Evolutionary conservation across 2,888 invertebrate genomes (phyloP), one percentile per base, ranked within the genome.

Genomic region (Ormyrus rosae): DNA sequence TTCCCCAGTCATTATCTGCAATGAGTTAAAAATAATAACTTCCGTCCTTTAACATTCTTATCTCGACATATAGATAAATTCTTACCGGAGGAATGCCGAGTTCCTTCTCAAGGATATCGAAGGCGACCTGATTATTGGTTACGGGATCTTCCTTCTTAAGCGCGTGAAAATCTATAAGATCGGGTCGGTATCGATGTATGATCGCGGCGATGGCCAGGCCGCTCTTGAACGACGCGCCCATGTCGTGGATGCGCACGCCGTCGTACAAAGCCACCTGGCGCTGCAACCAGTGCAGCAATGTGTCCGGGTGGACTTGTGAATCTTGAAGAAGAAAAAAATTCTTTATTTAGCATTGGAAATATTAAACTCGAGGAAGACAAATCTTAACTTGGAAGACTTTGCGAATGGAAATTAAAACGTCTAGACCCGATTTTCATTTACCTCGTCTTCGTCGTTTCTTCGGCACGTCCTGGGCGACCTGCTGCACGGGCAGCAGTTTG

Each of bases 141-240:
- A 93, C 92, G 5, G 94, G 91, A 82, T 94, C 94, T 84, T 93
- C 93, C 76, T 94, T 92, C 86, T 93, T 93, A 68, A 96, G 91
- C 72, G 93, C 91, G 86, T 93, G 92, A 87, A 94, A 94, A 85
- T 97, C 96, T 84, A 98, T 92, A 86, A 98, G 92, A 92, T 98
- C 97, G 3, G 98, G 98, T 81, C 98, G 93, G 92, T 98, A 98
- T 83, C 96, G 95, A 87, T 94, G 94, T 84, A 97, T 93, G 85
- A 97, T 94, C 81, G 95, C 95, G 91, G 94, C 95, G 83, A 96
- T 91, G 46, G 94, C 92, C 87, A 95, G 87, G 81, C 95, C 93
- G 88, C 92, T 93, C 89, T 93, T 93, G 91, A 97, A 95, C 2
- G 95, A 95, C 0, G 93, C 91, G n/a, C 93, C 93, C 86, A 96